These are phyloP conservation scores for Ophion ellenae DNA, from an alignment of 2,888 invertebrate genomes.

Conservation along the genomic window DNA sequence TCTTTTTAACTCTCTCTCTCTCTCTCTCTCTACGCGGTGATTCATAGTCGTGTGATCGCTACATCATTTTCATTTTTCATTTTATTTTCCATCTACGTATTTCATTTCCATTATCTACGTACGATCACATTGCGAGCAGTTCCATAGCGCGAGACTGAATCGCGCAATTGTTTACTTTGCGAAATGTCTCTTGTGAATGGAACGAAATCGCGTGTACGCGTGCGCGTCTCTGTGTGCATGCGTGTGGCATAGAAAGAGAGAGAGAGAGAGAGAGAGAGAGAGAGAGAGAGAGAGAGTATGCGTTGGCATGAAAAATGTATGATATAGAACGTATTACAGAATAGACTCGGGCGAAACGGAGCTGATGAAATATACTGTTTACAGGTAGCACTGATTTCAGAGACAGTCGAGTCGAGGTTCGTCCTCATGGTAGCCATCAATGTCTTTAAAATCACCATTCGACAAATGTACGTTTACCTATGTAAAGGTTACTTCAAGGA, in stretches of 20 bases:
- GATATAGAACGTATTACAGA: constrained; percentile 5
- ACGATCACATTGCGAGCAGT: constrained; percentile 51
- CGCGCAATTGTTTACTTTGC: constrained; percentile 64
- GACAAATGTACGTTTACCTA: no score
- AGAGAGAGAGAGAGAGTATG: not conserved
- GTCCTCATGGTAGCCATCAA: no score
- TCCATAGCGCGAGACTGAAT: constrained; percentile 44
- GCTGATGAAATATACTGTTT: constrained; percentile 39
- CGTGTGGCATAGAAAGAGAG: no score
- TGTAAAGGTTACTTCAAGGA: no score
- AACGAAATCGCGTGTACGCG: constrained; percentile 45
- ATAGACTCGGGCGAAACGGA: constrained; percentile 26
- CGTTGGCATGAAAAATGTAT: constrained; percentile 42
- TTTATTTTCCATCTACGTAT: not conserved
- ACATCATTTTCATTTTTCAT: constrained; percentile 8
- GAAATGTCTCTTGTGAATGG: constrained; percentile 62
- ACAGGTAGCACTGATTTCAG: not conserved
- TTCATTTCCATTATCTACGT: constrained; percentile 19
- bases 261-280: not conserved
- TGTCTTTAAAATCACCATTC: no score
- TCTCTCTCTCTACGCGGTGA: constrained; percentile 37
- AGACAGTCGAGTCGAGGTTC: no score
- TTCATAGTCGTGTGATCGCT: constrained; percentile 30
- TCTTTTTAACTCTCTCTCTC: not conserved
- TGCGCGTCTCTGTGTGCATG: not conserved